Percentiles rank a stretch among this genome's conserved stretches.
Conservation (phyloP, 2,113 vertebrate species). For the Laticauda colubrina region DNA sequence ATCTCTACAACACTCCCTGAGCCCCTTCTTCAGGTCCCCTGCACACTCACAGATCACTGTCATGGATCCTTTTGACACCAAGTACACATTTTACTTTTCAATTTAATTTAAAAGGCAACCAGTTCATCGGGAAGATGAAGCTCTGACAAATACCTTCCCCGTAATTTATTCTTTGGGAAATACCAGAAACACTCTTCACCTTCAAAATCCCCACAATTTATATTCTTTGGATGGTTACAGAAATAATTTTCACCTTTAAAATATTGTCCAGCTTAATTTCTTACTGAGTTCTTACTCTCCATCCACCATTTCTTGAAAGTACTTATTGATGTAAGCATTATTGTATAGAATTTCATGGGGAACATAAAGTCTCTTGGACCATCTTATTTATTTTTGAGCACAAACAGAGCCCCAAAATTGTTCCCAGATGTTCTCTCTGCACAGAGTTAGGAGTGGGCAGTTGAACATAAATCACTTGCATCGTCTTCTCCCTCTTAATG, state of each 20-base stretch:
- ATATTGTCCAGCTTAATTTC: neutral
- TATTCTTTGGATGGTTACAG: neutral
- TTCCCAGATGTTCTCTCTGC: constrained; percentile 15
- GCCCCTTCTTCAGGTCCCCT: constrained; percentile 10
- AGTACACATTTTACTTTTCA: neutral
- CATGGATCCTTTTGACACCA: neutral
- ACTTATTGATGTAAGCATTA: neutral
- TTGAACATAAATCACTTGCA: rapidly evolving
- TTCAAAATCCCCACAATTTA: neutral
- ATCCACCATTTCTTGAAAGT: neutral
- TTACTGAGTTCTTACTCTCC: neutral
- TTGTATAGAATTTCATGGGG: neutral
- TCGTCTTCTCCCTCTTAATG: neutral
- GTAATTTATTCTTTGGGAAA: neutral
- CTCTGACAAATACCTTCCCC: neutral
- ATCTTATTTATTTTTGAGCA: neutral
- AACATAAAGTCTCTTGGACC: neutral
- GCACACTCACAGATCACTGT: neutral
- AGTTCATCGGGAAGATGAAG: neutral
- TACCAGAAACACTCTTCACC: neutral
- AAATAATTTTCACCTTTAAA: neutral
- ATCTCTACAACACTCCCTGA: constrained; percentile 5
- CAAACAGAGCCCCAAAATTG: neutral
- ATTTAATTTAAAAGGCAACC: neutral
- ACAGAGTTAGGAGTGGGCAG: neutral